Evolutionary conservation across 30 jellyfish, hydroid and myxozoan genomes (phyloP), one percentile per base, ranked within the genome.

Genomic region (Chironex yamaguchii): DNA sequence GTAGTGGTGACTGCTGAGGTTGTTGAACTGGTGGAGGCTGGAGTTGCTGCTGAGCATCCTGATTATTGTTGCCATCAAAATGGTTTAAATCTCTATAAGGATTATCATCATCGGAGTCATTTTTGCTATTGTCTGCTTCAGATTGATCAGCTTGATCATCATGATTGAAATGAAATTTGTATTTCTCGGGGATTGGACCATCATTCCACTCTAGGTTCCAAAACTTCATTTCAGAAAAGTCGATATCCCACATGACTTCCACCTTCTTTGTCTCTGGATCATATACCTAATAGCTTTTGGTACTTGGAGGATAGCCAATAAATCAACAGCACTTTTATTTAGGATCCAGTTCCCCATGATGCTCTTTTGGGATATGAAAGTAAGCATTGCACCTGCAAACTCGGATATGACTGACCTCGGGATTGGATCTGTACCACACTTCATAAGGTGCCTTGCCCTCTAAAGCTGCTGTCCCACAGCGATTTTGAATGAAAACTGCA

Each of bases 311-410:
- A 62, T 78, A 78, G 34, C 68, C 69, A 30, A 53, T 32, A 23
- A 53, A 78, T 34, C 54, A 53, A 24, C 90, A 78, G 29, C 36
- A 34, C 24, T 31, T 54, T 36, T 53, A 71, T 30, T 71, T 71
- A 27, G 70, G 71, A 12, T 78, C 90, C 67, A 78, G 34, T 26
- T 53, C 62, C 62, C 48, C 34, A 25, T 68, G 48, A 34, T 52
- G 29, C 22, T 54, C 82, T 34, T 78, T 62, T n/a, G 84, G 90
- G 31, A 78, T 34, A 34, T 78, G 90, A 31, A 78, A 49, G 49
- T 78, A 53, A 48, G 90, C 67, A 31, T 53, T 78, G 48, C 90
- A 78, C 62, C 89, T 82, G 49, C 29, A 76, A 14, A 76, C 89
- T 76, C 54, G 31, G 67, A 78, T 28, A 78, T 78, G 33, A 23